Conservation (phyloP, 2,797 vertebrate genomes). For the Sebastes iracundus region DNA sequence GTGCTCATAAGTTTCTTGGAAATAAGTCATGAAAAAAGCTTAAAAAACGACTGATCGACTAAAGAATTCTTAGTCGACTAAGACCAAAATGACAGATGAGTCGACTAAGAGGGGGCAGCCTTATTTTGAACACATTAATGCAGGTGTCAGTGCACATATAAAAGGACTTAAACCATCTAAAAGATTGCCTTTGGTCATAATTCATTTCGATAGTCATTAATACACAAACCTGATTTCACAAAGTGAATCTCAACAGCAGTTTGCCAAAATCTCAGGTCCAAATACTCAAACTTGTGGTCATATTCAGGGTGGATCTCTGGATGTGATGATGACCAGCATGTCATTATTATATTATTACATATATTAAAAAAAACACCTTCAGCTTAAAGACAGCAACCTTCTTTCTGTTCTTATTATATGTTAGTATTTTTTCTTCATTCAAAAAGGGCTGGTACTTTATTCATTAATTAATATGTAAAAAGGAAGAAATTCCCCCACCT, state of each 20-base stretch:
- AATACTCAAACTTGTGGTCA: slow-evolving; percentile 48
- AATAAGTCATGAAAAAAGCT: too few species aligned
- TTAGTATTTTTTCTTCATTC: slow-evolving; percentile 46
- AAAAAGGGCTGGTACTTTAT: slow-evolving; percentile 76
- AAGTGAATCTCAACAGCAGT: slow-evolving; percentile 60
- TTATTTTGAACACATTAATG: neutral
- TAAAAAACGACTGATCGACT: too few species aligned
- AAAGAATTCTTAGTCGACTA: too few species aligned
- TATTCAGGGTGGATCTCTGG: slow-evolving; percentile 68
- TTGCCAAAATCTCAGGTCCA: slow-evolving; percentile 82
- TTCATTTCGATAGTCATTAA: slow-evolving; percentile 24
- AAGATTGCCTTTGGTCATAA: slow-evolving; percentile 13
- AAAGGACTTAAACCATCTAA: slow-evolving; percentile 4
- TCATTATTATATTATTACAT: slow-evolving; percentile 30
- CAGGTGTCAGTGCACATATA: slow-evolving; percentile 5
- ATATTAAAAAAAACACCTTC: slow-evolving; percentile 14
- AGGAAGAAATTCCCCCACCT: slow-evolving; percentile 10
- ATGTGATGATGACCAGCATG: slow-evolving; percentile 62
- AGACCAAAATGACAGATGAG: too few species aligned
- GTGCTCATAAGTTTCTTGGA: too few species aligned
- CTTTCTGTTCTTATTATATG: slow-evolving; percentile 17
- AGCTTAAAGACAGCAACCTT: slow-evolving; percentile 20
- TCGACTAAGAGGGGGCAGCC: too few species aligned
- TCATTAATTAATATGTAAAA: slow-evolving; percentile 30
- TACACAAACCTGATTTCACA: slow-evolving; percentile 28